Percentiles rank a stretch among this genome's conserved stretches.
These are phyloP conservation scores for Eupleurogrammus muticus DNA, from an alignment of 2,797 vertebrate species.

Conservation along the genomic window DNA sequence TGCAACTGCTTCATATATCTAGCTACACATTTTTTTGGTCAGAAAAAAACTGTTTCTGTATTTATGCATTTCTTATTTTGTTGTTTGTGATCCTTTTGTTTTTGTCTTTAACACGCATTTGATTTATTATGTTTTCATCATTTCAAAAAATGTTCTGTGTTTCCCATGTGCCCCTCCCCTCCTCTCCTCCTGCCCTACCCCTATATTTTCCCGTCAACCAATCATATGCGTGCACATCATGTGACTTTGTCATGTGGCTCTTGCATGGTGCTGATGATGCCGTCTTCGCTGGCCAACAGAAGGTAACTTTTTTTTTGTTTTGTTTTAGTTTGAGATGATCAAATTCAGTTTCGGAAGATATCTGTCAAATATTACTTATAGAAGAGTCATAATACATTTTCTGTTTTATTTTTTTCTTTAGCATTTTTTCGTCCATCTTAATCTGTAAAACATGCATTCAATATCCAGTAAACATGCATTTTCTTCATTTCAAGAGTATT, in stretches of 20 bases:
- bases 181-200: slow-evolving; percentile 82
- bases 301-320: slow-evolving; percentile 88
- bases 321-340: slow-evolving; percentile 87
- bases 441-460: slow-evolving; percentile 6
- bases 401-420: slow-evolving; percentile 13
- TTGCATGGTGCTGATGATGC: slow-evolving; percentile 99
- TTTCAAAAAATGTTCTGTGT: slow-evolving; percentile 95
- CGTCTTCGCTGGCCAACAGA: slow-evolving; percentile 98
- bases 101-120: slow-evolving; percentile 80
- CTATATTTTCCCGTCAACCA: slow-evolving; percentile 95
- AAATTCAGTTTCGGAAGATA: slow-evolving; percentile 38
- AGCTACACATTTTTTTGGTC: slow-evolving; percentile 58
- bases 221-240: slow-evolving; percentile 99
- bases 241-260: slow-evolving; percentile 99
- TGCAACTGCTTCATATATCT: slow-evolving; percentile 68
- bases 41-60: slow-evolving; percentile 63
- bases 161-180: slow-evolving; percentile 91
- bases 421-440: slow-evolving; percentile 30
- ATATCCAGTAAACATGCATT: slow-evolving; percentile 29
- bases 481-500: background rate
- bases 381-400: background rate
- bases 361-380: slow-evolving; percentile 30
- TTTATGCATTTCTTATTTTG: slow-evolving; percentile 71
- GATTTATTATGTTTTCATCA: slow-evolving; percentile 92
- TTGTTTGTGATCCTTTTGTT: slow-evolving; percentile 74